Conservation (phyloP, 1,140 invertebrate species). For the Venustaconcha ellipsiformis region DNA sequence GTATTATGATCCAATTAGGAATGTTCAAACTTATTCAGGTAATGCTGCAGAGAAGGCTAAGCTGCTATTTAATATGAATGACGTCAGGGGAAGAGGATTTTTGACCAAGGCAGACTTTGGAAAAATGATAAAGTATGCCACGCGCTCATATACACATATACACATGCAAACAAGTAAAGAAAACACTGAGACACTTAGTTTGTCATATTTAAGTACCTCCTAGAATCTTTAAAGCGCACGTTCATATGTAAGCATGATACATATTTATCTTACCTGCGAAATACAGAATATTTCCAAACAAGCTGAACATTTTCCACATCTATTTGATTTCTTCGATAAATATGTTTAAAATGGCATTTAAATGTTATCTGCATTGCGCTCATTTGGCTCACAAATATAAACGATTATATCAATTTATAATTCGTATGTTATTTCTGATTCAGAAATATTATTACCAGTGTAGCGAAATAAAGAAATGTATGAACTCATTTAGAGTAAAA, state of each 20-base stretch:
- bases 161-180: neutral
- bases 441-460: too few relatives aligned
- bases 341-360: too few relatives aligned
- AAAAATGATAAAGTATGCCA: slow-evolving; percentile 73
- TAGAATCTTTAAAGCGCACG: neutral
- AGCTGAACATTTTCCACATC: too few relatives aligned
- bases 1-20: neutral
- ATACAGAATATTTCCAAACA: neutral
- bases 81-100: slow-evolving; percentile 82
- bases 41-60: slow-evolving; percentile 95
- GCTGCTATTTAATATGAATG: slow-evolving; percentile 99
- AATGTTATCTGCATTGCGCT: too few relatives aligned
- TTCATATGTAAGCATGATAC: neutral
- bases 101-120: slow-evolving; percentile 72
- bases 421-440: too few relatives aligned
- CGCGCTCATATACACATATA: neutral
- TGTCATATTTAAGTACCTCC: neutral
- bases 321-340: too few relatives aligned
- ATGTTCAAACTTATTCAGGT: slow-evolving; percentile 73
- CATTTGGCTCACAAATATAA: too few relatives aligned
- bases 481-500: too few relatives aligned
- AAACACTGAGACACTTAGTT: neutral
- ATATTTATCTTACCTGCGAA: neutral
- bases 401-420: too few relatives aligned
- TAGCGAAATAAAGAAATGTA: too few relatives aligned